Conservation (phyloP, 2,888 invertebrate genomes). For the Hanleya hanleyi region DNA sequence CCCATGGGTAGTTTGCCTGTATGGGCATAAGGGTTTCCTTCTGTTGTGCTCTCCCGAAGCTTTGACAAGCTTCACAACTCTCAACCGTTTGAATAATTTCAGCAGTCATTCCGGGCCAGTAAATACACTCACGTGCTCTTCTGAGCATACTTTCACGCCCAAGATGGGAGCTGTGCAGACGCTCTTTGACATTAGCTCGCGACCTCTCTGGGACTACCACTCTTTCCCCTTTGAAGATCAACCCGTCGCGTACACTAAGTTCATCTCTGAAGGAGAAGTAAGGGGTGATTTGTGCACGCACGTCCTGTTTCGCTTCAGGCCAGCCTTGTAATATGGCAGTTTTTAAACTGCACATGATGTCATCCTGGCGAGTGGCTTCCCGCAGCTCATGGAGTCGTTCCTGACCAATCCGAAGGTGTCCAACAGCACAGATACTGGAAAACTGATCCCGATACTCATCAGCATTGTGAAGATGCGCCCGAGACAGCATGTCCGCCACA, state of each 20-base stretch:
- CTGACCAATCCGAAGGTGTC: conserved; percentile 1
- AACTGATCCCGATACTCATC: too few species aligned
- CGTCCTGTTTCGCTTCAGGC: conserved; percentile 8
- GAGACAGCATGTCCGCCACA: conserved; percentile 40
- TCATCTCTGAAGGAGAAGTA: conserved; percentile 24
- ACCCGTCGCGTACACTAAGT: conserved; percentile 22
- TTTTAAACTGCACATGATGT: conserved; percentile 9
- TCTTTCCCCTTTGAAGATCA: conserved; percentile 1
- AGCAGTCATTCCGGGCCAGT: background rate
- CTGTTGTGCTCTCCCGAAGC: background rate
- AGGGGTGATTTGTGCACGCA: background rate
- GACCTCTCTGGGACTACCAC: conserved; percentile 11
- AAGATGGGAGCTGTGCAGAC: conserved; percentile 11
- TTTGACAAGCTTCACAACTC: background rate
- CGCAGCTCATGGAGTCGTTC: background rate
- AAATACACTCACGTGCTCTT: background rate
- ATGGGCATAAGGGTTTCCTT: background rate
- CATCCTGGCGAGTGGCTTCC: conserved; percentile 12
- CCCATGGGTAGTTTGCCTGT: background rate
- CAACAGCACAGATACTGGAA: too few species aligned
- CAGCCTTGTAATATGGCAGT: conserved; percentile 4
- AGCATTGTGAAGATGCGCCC: conserved; percentile 28
- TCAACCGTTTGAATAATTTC: background rate
- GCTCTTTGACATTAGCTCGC: background rate
- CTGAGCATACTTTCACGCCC: conserved; percentile 15